Evolutionary conservation across 2,797 vertebrate species (phyloP), one percentile per base, ranked within the genome.

Genomic region (Anabas testudineus): DNA sequence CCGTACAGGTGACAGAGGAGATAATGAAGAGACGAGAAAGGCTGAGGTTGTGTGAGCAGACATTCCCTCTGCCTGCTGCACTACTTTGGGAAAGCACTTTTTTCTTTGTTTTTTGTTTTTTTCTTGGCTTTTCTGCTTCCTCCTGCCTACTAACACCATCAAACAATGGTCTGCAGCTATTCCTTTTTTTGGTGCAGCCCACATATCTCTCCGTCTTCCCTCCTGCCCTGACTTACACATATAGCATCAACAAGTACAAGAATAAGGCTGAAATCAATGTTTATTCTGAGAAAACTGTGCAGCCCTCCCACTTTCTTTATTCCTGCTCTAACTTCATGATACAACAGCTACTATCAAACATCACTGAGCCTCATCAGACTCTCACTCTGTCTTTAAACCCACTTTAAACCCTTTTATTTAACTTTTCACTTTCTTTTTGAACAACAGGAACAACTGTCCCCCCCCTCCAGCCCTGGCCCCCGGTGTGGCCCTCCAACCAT

Each of bases 71-170:
- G 66, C n/a, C 37, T 39, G 46, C 72, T 32, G 18, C 19, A 30
- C 18, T 18, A 32, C 21, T 43, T 61, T 70, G 37, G n/a, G 48
- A 56, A 36, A 68, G 28, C 41, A 10, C n/a, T n/a, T n/a, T n/a
- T n/a, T n/a, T n/a, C n/a, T n/a, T n/a, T 26, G 42, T 30, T 28
- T 39, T 3, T 8, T 59, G 67, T 34, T 45, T 36, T 52, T 15
- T 42, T 58, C 57, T 14, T 14, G 57, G 49, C 52, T 59, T 53
- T 28, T 61, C 42, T 52, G 42, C 71, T 43, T 65, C 72, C 69
- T 74, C 74, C 81, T 72, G 74, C 75, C 81, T 71, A 76, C 74
- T 78, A 58, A 67, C 41, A 61, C 3, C 51, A 78, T 71, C 74
- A 84, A 79, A 84, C 62, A 73, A 39, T 61, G 67, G 70, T 84